Conservation (phyloP, 2,797 vertebrate genomes). For the Garrulus glandarius region DNA sequence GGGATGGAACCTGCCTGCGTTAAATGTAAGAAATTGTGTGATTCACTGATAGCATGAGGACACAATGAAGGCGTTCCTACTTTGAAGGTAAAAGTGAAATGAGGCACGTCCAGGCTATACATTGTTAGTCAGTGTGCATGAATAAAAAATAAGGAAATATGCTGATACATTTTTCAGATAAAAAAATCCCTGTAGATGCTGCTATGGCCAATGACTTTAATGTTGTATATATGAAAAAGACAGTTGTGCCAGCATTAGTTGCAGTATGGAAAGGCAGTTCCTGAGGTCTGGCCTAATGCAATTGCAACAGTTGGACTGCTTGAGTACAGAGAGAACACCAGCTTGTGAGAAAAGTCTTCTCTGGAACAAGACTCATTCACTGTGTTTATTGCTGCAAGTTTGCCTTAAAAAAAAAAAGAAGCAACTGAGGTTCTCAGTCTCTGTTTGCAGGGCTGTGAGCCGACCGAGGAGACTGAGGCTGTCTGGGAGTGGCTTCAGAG, state of each 20-base stretch:
- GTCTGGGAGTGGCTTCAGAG: background rate
- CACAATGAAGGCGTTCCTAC: background rate
- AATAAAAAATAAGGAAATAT: background rate
- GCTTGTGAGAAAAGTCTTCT: background rate
- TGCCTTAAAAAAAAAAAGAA: background rate
- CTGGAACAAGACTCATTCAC: background rate
- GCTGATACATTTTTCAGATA: background rate
- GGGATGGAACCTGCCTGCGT: background rate
- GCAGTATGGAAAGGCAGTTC: background rate
- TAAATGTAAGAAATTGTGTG: background rate
- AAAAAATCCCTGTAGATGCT: background rate
- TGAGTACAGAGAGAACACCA: background rate
- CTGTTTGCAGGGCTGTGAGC: background rate
- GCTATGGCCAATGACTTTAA: background rate
- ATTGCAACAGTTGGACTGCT: background rate
- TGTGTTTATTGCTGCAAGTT: background rate
- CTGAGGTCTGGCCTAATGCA: background rate
- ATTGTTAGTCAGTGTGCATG: background rate
- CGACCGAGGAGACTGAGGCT: background rate
- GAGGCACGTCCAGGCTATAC: background rate
- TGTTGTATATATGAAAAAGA: background rate
- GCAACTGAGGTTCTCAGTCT: background rate
- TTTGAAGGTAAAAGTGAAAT: background rate
- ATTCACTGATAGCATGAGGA: background rate
- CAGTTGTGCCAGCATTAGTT: background rate